Conservation (phyloP, 2,888 invertebrate genomes). For the Autographa pulchrina region DNA sequence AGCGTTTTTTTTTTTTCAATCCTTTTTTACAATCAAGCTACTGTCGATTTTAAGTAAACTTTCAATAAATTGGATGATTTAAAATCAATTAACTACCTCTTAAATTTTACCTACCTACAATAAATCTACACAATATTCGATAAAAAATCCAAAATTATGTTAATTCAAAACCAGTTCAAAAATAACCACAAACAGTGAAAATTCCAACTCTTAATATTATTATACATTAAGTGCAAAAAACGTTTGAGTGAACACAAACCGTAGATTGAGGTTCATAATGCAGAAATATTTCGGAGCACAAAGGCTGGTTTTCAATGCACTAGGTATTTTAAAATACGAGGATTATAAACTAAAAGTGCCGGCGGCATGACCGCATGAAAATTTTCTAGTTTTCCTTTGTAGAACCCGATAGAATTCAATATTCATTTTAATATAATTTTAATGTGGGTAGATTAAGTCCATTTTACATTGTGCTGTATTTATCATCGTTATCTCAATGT, state of each 20-base stretch:
- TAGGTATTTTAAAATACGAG: constrained; percentile 1
- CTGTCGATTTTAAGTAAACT: no score
- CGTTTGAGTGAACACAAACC: background rate
- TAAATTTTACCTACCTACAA: no score
- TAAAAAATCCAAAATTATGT: no score
- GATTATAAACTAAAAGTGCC: constrained; percentile 4
- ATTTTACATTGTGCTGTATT: no score
- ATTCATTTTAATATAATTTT: constrained; percentile 25
- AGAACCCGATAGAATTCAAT: constrained; percentile 25
- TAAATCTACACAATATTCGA: no score
- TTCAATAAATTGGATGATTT: no score
- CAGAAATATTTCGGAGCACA: constrained; percentile 4
- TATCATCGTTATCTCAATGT: background rate
- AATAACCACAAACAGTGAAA: background rate
- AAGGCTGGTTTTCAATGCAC: background rate
- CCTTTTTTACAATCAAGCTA: no score
- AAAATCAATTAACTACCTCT: no score
- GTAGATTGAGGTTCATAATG: background rate
- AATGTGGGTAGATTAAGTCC: no score
- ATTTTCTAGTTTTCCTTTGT: constrained; percentile 3
- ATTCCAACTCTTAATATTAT: background rate
- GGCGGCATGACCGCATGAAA: constrained; percentile 1
- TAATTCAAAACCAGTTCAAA: no score
- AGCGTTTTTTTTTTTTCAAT: no score
- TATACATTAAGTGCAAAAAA: background rate